phyloP scores from a whole-genome alignment of 2,113 vertebrate species.

The Fulmarus glacialis region DNA sequence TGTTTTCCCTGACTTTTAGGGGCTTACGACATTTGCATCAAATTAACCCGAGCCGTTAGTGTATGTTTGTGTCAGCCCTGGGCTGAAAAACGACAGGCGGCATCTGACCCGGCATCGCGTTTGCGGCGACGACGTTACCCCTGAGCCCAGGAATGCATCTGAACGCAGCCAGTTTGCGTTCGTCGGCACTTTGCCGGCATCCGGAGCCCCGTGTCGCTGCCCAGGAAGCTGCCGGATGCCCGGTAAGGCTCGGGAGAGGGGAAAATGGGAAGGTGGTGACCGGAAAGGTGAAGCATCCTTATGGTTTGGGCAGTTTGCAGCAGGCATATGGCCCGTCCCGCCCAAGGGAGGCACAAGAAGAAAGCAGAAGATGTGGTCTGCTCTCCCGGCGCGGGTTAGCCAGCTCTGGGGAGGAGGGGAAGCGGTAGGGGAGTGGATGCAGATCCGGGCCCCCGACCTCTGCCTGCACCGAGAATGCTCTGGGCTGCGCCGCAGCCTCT shows the following conservation, averaged over 20 bases:
- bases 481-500: background rate
- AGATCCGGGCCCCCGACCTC: rapidly evolving
- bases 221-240: background rate
- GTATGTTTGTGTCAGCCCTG: background rate
- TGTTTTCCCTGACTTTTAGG: background rate
- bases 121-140: background rate
- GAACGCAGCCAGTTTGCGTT: rapidly evolving
- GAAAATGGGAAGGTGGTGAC: background rate
- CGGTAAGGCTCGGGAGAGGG: background rate
- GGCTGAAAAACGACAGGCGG: background rate
- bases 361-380: background rate
- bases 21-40: background rate
- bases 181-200: background rate
- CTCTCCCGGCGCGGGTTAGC: background rate
- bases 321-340: background rate
- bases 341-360: rapidly evolving
- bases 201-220: background rate
- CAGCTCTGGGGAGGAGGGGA: background rate
- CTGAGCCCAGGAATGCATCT: rapidly evolving
- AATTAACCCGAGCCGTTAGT: background rate
- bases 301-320: background rate
- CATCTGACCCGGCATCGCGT: background rate
- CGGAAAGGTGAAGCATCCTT: background rate
- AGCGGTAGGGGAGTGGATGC: rapidly evolving
- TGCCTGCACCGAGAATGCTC: background rate